These are phyloP conservation scores for Cephalotes varians DNA, from an alignment of 2,888 invertebrate species.

Conservation along the genomic window DNA sequence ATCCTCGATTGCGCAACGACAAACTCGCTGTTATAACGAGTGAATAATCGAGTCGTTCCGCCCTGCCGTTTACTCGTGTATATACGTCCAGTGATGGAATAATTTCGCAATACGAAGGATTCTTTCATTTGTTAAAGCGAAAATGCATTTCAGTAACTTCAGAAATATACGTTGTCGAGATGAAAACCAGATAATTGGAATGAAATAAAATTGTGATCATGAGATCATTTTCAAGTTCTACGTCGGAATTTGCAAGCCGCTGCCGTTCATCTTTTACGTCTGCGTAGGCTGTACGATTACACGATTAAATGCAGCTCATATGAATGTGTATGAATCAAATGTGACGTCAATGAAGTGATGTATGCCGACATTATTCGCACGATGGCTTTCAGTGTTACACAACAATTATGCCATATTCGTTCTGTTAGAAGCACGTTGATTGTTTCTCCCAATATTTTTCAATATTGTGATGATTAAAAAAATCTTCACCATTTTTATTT, in stretches of 20 bases:
- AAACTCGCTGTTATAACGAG: slow-evolving; percentile 28
- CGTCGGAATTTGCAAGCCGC: neutral
- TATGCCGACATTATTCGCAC: neutral
- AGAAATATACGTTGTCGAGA: neutral
- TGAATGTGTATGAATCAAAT: slow-evolving; percentile 16
- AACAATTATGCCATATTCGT: slow-evolving; percentile 19
- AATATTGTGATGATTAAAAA: neutral
- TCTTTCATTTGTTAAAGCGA: slow-evolving; percentile 10
- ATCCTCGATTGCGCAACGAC: slow-evolving; percentile 26
- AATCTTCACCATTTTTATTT: neutral
- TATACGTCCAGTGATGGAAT: neutral
- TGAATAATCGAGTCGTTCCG: slow-evolving; percentile 30
- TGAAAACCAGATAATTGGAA: neutral
- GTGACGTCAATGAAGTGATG: slow-evolving; percentile 30
- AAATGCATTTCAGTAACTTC: slow-evolving; percentile 3
- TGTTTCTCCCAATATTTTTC: neutral
- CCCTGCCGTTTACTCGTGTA: slow-evolving; percentile 11
- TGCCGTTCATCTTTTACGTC: neutral
- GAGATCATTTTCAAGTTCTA: neutral
- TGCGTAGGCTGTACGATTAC: neutral
- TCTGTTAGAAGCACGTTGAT: neutral
- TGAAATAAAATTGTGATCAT: neutral
- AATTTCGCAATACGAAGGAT: slow-evolving; percentile 12
- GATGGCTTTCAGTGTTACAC: neutral
- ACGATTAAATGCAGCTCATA: slow-evolving; percentile 4